These are phyloP conservation scores for Lasiurus borealis DNA, from an alignment of 2,113 vertebrate species.

Conservation along the genomic window DNA sequence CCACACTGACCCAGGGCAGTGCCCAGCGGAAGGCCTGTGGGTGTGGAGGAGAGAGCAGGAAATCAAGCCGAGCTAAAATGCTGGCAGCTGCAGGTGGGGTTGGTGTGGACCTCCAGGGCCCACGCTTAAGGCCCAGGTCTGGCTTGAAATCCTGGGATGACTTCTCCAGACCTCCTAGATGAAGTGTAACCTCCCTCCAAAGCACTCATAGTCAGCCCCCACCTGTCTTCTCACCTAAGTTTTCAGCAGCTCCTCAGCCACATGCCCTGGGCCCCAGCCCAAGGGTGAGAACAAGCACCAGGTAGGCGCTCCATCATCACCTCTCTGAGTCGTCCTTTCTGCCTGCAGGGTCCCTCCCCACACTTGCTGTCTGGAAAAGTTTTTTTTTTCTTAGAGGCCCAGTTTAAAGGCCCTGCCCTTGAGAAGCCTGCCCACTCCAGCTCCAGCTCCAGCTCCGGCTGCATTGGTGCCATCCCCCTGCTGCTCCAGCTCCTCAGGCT, in stretches of 20 bases:
- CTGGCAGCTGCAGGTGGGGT: background rate
- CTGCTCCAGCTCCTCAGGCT: background rate
- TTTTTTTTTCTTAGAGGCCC: background rate
- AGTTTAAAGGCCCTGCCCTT: background rate
- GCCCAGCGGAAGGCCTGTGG: background rate
- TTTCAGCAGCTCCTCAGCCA: background rate
- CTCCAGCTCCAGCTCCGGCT: too few relatives aligned
- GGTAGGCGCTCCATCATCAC: too few relatives aligned
- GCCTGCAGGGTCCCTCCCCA: too few relatives aligned
- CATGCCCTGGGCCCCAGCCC: background rate
- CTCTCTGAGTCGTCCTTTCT: background rate
- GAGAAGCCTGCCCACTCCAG: background rate
- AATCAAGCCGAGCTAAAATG: background rate
- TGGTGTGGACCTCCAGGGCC: background rate
- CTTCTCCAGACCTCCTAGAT: background rate
- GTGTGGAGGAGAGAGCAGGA: background rate
- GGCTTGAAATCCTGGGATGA: background rate
- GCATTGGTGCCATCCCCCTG: accelerated
- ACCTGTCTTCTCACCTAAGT: background rate
- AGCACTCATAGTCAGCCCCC: background rate
- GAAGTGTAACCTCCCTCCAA: background rate
- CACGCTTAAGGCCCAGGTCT: background rate
- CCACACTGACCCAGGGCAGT: background rate
- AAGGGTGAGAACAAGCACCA: accelerated
- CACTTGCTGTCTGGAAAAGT: background rate